Evolutionary conservation across 2,888 invertebrate species (phyloP).

Genomic region (Chrysodeixis includens): DNA sequence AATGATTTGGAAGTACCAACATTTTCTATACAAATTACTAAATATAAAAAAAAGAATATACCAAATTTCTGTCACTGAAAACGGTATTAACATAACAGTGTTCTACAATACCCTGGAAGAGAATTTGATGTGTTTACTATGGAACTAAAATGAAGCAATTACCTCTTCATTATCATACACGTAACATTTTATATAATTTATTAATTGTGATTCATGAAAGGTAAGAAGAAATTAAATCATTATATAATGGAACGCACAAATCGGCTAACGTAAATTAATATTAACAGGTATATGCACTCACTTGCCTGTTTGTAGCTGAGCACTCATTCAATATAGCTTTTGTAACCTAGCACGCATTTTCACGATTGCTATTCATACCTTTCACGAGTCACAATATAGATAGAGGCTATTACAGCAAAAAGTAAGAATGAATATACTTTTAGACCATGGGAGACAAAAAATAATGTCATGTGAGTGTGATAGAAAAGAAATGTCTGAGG

Average conservation of each 20-base stretch:
- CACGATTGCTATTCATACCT: constrained; percentile 14
- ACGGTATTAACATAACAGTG: constrained; percentile 6
- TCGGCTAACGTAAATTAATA: constrained; percentile 13
- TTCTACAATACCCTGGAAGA: constrained; percentile 5
- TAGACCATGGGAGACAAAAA: constrained; percentile 62
- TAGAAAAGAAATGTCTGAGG: constrained; percentile 67
- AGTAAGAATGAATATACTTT: constrained; percentile 30
- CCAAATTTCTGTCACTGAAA: constrained; percentile 7
- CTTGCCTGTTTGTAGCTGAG: constrained; percentile 10
- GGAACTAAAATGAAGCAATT: constrained; percentile 50
- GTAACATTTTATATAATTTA: constrained; percentile 74
- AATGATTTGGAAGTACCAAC: neutral
- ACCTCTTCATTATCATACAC: constrained; percentile 54
- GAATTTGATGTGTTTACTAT: constrained; percentile 33
- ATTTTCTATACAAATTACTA: constrained; percentile 11
- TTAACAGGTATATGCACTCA: constrained; percentile 10
- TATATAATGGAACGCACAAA: constrained; percentile 35
- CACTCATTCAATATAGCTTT: constrained; percentile 5
- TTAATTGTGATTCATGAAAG: constrained; percentile 53
- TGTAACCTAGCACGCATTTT: constrained; percentile 17
- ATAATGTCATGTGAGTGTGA: constrained; percentile 69
- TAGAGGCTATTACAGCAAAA: constrained; percentile 14
- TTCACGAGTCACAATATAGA: constrained; percentile 8
- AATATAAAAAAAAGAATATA: constrained; percentile 25
- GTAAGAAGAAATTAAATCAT: constrained; percentile 50